Evolutionary conservation across 2,888 invertebrate species (phyloP), one percentile per base, ranked within the genome.

Genomic region (Dicranocentrus wangi): DNA sequence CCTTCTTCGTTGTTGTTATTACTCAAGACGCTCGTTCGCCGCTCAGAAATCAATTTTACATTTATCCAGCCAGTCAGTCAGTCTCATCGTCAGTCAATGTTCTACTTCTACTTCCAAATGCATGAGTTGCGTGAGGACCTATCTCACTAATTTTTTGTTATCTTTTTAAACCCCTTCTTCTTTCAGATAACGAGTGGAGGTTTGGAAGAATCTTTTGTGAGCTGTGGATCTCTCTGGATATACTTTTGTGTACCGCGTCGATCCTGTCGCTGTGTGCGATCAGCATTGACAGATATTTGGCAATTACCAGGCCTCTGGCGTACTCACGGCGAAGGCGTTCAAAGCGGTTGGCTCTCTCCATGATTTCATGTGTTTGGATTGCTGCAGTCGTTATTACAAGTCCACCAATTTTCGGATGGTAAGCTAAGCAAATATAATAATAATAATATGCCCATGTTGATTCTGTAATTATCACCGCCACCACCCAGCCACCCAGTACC

Each of bases 321-420:
- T 98, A 98, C 89, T 96, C 97, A 53, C 92, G 95, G 86, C 92
- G 95, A 87, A 91, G 97, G 87, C 93, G 97, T 76, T 94, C 95
- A 1, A 94, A 94, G 89, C 92, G 95, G 82, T 89, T 95, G 80
- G 96, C 96, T 0, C 91, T 95, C 69, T 90, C 94, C 15, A 95
- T 97, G 93, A 95, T 97, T 84, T 91, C 95, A 63, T 93, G 93
- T 60, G 97, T 97, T 0, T 98, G 98, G 98, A 90, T 94, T 5
- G 91, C 95, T 25, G 96, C 97, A 1, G 93, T 95, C 58, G 91
- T 96, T 42, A 97, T 98, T 82, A 97, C 97, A 17, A 95, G 97
- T 87, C 98, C 98, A 0, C 97, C 97, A 1, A 93, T 98, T 90
- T 92, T 97, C 86, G 96, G 96, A 87, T 96, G 96, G 96, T 94